phyloP scores from a whole-genome alignment of 2,113 vertebrate species.

The Brachypodius melanocephalos region DNA sequence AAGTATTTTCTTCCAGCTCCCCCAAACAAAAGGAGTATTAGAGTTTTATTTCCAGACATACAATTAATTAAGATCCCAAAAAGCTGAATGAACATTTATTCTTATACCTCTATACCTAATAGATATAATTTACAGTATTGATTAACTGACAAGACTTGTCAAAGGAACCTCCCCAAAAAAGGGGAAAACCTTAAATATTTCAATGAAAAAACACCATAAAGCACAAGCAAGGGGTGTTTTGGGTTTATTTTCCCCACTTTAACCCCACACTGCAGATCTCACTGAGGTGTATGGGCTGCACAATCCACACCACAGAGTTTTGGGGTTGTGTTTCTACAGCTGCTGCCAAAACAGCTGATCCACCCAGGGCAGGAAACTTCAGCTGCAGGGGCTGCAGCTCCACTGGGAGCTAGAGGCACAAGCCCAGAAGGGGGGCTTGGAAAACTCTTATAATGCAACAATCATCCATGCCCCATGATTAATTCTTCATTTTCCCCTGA shows the following conservation, averaged over 20 bases:
- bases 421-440: too few relatives aligned
- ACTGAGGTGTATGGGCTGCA: neutral
- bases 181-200: neutral
- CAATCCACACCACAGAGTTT: too few relatives aligned
- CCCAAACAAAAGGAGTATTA: neutral
- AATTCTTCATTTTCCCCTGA: neutral
- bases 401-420: neutral
- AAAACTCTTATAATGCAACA: neutral
- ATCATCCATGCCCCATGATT: neutral
- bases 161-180: neutral
- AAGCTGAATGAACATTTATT: neutral
- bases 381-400: neutral
- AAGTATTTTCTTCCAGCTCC: neutral
- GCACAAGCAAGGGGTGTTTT: accelerated
- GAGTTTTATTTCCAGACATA: neutral
- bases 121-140: neutral
- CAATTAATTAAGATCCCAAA: neutral
- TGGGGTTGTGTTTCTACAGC: neutral
- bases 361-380: neutral
- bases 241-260: neutral
- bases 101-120: too few relatives aligned
- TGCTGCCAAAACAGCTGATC: neutral
- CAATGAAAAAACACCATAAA: too few relatives aligned
- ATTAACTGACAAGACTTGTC: neutral
- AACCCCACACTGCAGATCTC: neutral